phyloP scores from a whole-genome alignment of 64 coral and sea anemone genomes.

The Montipora sp. region DNA sequence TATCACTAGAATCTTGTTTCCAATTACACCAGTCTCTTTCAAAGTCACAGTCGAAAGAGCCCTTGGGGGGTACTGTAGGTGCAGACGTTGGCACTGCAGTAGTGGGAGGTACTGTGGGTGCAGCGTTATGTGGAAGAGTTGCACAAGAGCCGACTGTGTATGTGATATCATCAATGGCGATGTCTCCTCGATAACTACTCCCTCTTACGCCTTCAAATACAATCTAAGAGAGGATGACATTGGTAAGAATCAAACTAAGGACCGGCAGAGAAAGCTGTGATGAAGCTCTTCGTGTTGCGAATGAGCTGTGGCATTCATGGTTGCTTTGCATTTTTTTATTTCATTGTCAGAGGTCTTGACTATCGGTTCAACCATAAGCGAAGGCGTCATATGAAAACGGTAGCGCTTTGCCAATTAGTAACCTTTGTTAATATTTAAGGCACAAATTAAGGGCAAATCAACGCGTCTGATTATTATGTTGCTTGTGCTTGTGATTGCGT shows the following conservation, averaged over 20 bases:
- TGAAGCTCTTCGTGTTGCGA: no score
- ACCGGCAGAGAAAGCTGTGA: no score
- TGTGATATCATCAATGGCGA: constrained; percentile 86
- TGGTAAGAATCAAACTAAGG: not conserved
- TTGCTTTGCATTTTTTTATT: no score
- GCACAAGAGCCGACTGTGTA: constrained; percentile 75
- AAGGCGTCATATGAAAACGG: no score
- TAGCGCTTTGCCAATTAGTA: no score
- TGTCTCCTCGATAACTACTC: constrained; percentile 72
- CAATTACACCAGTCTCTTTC: constrained; percentile 77
- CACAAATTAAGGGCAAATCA: no score
- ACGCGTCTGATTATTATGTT: no score
- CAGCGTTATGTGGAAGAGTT: constrained; percentile 68
- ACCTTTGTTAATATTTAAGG: no score
- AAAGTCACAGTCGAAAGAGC: constrained; percentile 72
- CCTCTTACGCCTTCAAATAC: constrained; percentile 93
- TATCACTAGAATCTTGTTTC: constrained; percentile 74
- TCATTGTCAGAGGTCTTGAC: no score
- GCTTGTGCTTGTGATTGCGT: no score
- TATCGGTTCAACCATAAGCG: no score
- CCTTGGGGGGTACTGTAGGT: constrained; percentile 36
- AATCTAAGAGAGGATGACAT: constrained; percentile 33
- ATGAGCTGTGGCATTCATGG: no score
- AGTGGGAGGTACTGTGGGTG: constrained; percentile 50
- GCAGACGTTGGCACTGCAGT: constrained; percentile 8